A percentile compares a stretch with the other conserved stretches of the same genome.
phyloP scores from a whole-genome alignment of 2,113 vertebrate genomes.

The Hippocampus zosterae region DNA sequence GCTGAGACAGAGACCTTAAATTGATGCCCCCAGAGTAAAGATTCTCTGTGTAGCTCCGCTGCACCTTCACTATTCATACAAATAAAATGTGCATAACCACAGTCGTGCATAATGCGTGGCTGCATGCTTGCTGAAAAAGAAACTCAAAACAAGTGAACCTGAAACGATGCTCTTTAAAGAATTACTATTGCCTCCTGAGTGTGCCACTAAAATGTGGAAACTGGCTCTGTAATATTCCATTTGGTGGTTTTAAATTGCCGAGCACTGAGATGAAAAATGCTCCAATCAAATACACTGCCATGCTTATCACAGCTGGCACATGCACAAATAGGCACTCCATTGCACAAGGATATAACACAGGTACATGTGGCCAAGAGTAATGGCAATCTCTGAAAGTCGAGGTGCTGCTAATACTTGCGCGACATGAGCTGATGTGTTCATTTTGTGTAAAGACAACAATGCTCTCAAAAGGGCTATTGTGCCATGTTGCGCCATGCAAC shows the following conservation, averaged over 20 bases:
- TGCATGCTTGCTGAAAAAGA: conserved; percentile 57
- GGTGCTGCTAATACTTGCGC: conserved; percentile 24
- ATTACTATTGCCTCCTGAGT: conserved; percentile 61
- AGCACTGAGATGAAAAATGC: conserved; percentile 60
- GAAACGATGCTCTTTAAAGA: conserved; percentile 56
- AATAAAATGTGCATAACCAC: conserved; percentile 49
- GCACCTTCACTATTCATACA: conserved; percentile 46
- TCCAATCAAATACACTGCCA: conserved; percentile 55
- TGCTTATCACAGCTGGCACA: conserved; percentile 41
- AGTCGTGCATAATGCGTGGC: conserved; percentile 41
- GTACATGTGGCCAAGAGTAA: conserved; percentile 38
- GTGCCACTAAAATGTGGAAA: conserved; percentile 60
- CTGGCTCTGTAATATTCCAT: conserved; percentile 62
- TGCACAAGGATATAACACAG: conserved; percentile 37
- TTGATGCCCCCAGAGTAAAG: conserved; percentile 40
- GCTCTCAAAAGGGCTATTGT: conserved; percentile 47
- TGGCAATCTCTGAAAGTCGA: conserved; percentile 33
- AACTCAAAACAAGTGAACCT: conserved; percentile 53
- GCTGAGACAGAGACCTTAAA: conserved; percentile 45
- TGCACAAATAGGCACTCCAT: conserved; percentile 28
- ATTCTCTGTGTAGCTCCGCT: conserved; percentile 43
- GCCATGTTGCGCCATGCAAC: conserved; percentile 53
- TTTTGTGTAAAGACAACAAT: conserved; percentile 49
- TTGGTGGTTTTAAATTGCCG: conserved; percentile 64
- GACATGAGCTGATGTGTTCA: conserved; percentile 29